A percentile compares a stretch with the other conserved stretches of the same genome.
Conservation (phyloP, 2,888 invertebrate genomes). For the Lepidonotus clava region DNA sequence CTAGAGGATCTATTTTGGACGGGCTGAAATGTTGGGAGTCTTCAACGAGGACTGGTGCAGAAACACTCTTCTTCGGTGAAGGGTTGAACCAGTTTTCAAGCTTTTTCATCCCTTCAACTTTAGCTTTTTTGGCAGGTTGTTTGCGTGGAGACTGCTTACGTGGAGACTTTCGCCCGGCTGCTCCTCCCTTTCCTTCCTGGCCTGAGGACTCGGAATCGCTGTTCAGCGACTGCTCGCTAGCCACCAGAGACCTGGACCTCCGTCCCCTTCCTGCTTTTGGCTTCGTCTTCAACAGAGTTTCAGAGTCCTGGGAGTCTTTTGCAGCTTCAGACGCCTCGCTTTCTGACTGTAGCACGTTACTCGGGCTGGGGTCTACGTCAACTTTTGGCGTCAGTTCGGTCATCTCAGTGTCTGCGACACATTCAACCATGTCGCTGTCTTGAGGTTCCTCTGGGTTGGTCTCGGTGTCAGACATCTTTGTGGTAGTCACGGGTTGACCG, state of each 20-base stretch:
- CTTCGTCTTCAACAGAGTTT: background rate
- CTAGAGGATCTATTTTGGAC: background rate
- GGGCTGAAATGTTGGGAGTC: slow-evolving; percentile 10
- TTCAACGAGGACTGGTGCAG: background rate
- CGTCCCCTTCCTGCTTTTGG: background rate
- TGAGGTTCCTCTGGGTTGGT: too few relatives aligned
- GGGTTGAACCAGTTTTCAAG: slow-evolving; percentile 25
- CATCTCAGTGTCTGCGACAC: too few relatives aligned
- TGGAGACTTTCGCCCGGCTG: too few relatives aligned
- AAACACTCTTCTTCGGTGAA: background rate
- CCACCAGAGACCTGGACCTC: background rate
- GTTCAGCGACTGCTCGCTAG: background rate
- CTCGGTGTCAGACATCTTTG: too few relatives aligned
- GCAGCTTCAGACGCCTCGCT: background rate
- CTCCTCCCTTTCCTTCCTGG: background rate
- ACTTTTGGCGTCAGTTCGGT: too few relatives aligned
- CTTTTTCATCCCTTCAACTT: slow-evolving; percentile 23
- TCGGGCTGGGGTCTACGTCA: background rate
- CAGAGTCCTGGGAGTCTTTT: slow-evolving; percentile 15
- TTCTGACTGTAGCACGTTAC: background rate
- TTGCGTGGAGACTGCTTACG: background rate
- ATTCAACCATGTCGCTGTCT: too few relatives aligned
- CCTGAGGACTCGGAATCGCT: background rate
- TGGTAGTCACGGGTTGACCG: background rate
- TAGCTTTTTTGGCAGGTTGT: background rate